Conservation (phyloP, 1,140 invertebrate species). For the Bombus terrestris region DNA sequence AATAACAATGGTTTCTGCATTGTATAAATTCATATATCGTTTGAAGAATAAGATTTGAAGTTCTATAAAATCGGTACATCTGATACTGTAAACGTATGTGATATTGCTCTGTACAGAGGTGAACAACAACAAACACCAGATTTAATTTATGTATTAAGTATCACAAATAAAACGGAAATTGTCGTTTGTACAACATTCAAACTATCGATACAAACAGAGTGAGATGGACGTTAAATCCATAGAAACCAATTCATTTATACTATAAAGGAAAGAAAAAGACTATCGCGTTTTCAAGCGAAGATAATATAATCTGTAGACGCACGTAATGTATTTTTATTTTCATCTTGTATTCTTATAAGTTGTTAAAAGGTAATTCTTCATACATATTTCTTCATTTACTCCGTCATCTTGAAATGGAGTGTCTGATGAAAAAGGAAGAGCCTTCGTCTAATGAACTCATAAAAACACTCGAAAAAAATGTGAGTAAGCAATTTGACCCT, state of each 20-base stretch:
- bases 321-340: constrained; percentile 27
- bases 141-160: constrained; percentile 72
- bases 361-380: not conserved
- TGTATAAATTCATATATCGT: constrained; percentile 26
- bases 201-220: constrained; percentile 40
- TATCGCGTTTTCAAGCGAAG: constrained; percentile 25
- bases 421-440: constrained; percentile 26
- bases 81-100: constrained; percentile 3
- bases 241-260: constrained; percentile 43
- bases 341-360: constrained; percentile 27
- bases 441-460: constrained; percentile 24
- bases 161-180: constrained; percentile 58
- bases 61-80: constrained; percentile 7
- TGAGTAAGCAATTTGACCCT: constrained; percentile 47
- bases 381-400: not conserved
- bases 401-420: constrained; percentile 9
- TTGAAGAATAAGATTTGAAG: not conserved
- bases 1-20: constrained; percentile 21
- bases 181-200: constrained; percentile 62
- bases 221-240: constrained; percentile 29
- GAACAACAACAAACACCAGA: constrained; percentile 56
- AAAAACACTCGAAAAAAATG: constrained; percentile 61
- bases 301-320: constrained; percentile 9
- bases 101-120: not conserved
- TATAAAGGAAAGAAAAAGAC: constrained; percentile 38